Base-by-base conservation (phyloP, 37 sponge, comb jelly and placozoan species). In the Trichoplax adhaerens region DNA sequence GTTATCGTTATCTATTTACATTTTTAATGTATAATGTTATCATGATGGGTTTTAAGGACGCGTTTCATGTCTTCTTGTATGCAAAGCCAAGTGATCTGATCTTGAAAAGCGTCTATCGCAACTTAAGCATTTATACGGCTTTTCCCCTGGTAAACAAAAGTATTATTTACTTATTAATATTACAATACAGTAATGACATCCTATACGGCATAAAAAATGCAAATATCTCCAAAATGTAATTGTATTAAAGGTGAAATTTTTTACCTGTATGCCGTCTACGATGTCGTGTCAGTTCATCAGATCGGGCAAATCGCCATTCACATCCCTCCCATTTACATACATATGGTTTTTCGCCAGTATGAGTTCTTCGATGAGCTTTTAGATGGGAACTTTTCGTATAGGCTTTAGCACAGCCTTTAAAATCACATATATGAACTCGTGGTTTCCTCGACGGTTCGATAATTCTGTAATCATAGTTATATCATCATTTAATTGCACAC, bases 281-380 rank as follows among this genome's bases (percentile, higher is more conserved):
- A 70, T 93, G 94, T 57, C 94, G 79, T 4, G 94, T 93, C 54
- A 93, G 81, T 56, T 93, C 94, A 68, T 93, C 94, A 1, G 90
- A 88, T 5, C 94, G 62, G 58, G 94, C 94, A 83, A 93, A 93
- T 57, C 87, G 75, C 94, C 94, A 93, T 0, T 61, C 81, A 58
- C 94, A 93, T 3, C 87, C 89, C 50, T 88, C 94, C 94, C 94
- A 93, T 49, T 80, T 77, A 67, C 94, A 93, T 49, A 77, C 83
- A 72, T 93, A 93, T 48, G 94, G 94, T 64, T 93, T 93, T 74
- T 93, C 94, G 48, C 94, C 94, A 55, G 94, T 93, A 77, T 93
- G 94, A 1, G 94, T 89, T 0, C 94, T 69, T 52, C 79, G 77
- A 74, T 93, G 94, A 1, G 94, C 94, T 77, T 93, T 93, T 57